phyloP scores from a whole-genome alignment of 2,797 vertebrate genomes.

The Molossus alvarezi region DNA sequence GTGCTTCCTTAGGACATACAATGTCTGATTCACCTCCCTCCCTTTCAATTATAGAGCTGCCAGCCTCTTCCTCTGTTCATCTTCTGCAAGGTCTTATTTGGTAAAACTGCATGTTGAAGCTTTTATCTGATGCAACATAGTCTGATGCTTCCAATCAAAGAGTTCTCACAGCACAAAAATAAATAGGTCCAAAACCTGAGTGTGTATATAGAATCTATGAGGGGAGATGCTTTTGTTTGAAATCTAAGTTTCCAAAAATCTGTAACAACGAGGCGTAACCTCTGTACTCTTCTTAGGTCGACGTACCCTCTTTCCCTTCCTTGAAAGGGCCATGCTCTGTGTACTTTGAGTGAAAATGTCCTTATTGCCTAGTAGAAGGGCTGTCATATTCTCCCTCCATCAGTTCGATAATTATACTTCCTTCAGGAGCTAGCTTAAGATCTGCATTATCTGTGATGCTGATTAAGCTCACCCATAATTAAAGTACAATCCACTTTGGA shows the following conservation, averaged over 20 bases:
- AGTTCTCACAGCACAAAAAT: background rate
- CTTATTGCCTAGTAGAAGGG: background rate
- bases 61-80: slow-evolving; percentile 68
- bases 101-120: slow-evolving; percentile 27
- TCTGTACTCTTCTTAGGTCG: background rate
- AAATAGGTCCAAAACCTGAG: background rate
- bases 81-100: slow-evolving; percentile 74
- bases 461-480: slow-evolving; percentile 25
- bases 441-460: background rate
- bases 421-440: background rate
- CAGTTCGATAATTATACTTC: background rate
- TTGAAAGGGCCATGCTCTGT: background rate
- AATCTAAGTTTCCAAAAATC: background rate
- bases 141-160: slow-evolving; percentile 1
- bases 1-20: slow-evolving; percentile 88
- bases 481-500: slow-evolving; percentile 20
- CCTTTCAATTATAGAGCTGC: slow-evolving; percentile 83
- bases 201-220: background rate
- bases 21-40: slow-evolving; percentile 83
- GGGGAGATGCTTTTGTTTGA: background rate
- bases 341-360: background rate
- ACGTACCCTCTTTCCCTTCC: background rate
- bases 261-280: background rate
- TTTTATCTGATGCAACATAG: background rate
- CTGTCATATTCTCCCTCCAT: background rate